Evolutionary conservation across 2,888 invertebrate species (phyloP).

Genomic region (Pandemis corylana): DNA sequence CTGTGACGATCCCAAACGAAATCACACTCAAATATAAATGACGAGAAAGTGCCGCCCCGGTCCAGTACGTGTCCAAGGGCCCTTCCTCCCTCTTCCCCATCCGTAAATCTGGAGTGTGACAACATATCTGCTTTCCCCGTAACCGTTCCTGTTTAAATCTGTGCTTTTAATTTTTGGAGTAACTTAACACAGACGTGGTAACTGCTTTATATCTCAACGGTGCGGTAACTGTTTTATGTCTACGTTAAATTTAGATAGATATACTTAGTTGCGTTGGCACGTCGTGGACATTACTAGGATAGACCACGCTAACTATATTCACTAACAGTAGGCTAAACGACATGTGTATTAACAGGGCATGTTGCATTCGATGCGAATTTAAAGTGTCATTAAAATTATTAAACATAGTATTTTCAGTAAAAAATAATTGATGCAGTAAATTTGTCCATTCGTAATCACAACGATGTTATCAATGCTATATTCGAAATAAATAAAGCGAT

Average conservation of each 20-base stretch:
- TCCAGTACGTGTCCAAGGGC: constrained; percentile 74
- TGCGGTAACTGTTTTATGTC: background rate
- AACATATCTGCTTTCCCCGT: constrained; percentile 64
- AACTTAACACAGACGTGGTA: background rate
- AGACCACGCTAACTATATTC: no score
- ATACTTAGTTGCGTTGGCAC: background rate
- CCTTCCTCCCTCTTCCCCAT: constrained; percentile 57
- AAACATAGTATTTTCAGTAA: background rate
- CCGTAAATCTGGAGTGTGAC: constrained; percentile 75
- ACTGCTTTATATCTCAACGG: background rate
- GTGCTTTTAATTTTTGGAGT: constrained; percentile 35
- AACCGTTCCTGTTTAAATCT: constrained; percentile 62
- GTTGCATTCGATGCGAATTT: background rate
- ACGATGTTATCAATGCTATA: constrained; percentile 35
- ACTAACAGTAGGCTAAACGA: background rate
- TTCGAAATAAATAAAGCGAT: constrained; percentile 40
- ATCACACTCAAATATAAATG: constrained; percentile 82
- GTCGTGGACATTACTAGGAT: background rate
- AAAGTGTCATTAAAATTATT: background rate
- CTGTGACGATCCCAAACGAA: constrained; percentile 75
- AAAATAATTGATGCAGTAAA: constrained; percentile 17
- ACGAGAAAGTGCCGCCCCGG: constrained; percentile 70
- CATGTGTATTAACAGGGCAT: background rate
- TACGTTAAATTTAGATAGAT: background rate
- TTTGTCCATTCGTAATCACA: constrained; percentile 19